phyloP scores from a whole-genome alignment of 2,797 vertebrate species.

The Manis javanica region DNA sequence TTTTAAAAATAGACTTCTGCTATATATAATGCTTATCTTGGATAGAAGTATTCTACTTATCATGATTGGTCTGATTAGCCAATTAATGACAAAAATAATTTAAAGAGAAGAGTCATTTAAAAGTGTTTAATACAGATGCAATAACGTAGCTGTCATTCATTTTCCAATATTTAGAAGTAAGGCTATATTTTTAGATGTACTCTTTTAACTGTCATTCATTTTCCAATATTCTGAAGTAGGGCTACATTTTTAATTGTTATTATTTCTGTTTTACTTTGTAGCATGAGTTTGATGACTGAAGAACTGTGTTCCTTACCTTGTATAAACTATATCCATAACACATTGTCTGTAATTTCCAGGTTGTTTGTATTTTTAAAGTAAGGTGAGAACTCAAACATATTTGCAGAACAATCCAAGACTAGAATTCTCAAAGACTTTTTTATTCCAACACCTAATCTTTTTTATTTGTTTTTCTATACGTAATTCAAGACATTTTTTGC shows the following conservation, averaged over 20 bases:
- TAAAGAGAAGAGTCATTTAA: background rate
- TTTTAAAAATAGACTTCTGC: background rate
- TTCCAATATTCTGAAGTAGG: background rate
- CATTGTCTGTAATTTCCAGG: background rate
- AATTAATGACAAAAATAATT: background rate
- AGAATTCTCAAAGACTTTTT: background rate
- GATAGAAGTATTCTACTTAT: background rate
- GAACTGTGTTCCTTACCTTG: background rate
- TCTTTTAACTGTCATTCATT: background rate
- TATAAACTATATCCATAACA: background rate
- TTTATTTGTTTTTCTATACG: background rate
- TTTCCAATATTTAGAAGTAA: background rate
- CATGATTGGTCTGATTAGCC: background rate
- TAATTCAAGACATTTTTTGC: background rate
- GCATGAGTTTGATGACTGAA: background rate
- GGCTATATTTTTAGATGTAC: background rate
- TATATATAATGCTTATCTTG: background rate
- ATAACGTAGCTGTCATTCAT: background rate
- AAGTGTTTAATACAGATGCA: background rate
- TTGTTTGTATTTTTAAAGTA: slow-evolving; percentile 30
- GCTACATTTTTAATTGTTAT: background rate
- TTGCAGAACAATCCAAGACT: background rate
- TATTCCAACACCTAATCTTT: background rate
- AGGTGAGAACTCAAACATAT: background rate
- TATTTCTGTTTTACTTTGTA: background rate